These are phyloP conservation scores for Byasa hedistus DNA, from an alignment of 2,888 invertebrate genomes.

Conservation along the genomic window DNA sequence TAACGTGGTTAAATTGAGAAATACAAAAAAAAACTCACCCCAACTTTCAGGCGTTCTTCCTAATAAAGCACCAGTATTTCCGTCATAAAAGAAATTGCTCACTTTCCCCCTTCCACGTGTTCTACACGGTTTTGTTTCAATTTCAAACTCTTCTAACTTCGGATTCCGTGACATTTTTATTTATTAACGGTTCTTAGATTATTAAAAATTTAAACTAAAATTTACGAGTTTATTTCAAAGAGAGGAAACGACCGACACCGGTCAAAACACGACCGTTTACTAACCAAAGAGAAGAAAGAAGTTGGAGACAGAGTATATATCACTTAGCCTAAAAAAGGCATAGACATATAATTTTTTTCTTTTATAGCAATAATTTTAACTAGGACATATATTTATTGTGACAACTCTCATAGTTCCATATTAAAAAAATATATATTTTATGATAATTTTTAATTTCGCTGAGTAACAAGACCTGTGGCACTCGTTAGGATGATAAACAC, in stretches of 20 bases:
- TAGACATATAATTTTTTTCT: too few species aligned
- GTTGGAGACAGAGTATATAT: too few species aligned
- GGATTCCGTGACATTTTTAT: constrained; percentile 57
- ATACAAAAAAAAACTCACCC: constrained; percentile 62
- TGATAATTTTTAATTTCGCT: too few species aligned
- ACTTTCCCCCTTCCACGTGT: constrained; percentile 45
- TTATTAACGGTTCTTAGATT: neutral
- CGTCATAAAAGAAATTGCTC: constrained; percentile 61
- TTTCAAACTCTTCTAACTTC: constrained; percentile 63
- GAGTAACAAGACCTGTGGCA: too few species aligned
- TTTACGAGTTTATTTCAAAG: neutral
- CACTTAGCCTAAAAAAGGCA: too few species aligned
- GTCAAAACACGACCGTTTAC: constrained; percentile 13
- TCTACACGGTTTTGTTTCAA: constrained; percentile 54
- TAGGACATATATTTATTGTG: too few species aligned
- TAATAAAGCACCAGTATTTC: constrained; percentile 64
- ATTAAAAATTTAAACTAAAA: neutral
- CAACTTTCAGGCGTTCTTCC: constrained; percentile 76
- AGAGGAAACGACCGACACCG: neutral
- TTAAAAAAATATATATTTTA: too few species aligned
- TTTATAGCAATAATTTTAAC: too few species aligned
- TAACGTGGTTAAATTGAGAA: neutral
- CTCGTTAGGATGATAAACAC: too few species aligned
- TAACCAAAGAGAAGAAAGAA: constrained; percentile 1
- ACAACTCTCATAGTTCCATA: too few species aligned